Base-by-base conservation (phyloP, 1,140 invertebrate genomes). In the Drosophila nigrodunni region DNA sequence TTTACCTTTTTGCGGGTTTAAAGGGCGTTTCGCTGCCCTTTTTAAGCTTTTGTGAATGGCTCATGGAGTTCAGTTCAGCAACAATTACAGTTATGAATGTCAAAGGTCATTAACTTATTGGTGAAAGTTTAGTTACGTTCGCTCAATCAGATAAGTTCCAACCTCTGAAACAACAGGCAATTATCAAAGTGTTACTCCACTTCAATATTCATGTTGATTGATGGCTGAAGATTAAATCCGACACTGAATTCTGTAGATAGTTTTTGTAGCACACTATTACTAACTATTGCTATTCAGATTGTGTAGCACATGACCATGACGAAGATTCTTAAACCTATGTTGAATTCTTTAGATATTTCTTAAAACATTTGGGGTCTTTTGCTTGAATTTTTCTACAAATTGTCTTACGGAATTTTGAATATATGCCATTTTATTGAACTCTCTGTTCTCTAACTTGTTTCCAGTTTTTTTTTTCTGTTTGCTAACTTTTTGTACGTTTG, bases 81-180 rank as follows among this genome's bases (percentile, higher is more conserved):
- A 46, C 60, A 74, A 74, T 80, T 62, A 67, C 41, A 46, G 62
- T 68, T 73, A 80, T 83, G 77, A 78, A 30, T 66, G 13, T 13
- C 30, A 37, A 61, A 54, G 46, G 49, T 46, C 80, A 67, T 82
- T 72, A 71, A 50, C 61, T 66, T 64, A 47, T 52, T 39, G 80
- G 72, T 73, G 67, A 82, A 83, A 79, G 69, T 69, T 57, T 59
- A 68, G 77, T 78, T 78, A 75, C 55, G 64, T 64, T 62, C 58
- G 13, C 49, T 30, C 30, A 41, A 66, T 72, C 61, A 34, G 52
- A 67, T 65, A 71, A 57, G 7, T 11, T 35, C 5, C 5, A 13
- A 25, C 18, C 35, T 8, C 9, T 21, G 44, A 50, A 41, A 35
- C n/a, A 50, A 37, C 25, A 18, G 54, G 30, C 54, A 57, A 43